Evolutionary conservation across 37 sponge, comb jelly and placozoan genomes (phyloP), one percentile per base, ranked within the genome.

Genomic region (Beroe forskalii): DNA sequence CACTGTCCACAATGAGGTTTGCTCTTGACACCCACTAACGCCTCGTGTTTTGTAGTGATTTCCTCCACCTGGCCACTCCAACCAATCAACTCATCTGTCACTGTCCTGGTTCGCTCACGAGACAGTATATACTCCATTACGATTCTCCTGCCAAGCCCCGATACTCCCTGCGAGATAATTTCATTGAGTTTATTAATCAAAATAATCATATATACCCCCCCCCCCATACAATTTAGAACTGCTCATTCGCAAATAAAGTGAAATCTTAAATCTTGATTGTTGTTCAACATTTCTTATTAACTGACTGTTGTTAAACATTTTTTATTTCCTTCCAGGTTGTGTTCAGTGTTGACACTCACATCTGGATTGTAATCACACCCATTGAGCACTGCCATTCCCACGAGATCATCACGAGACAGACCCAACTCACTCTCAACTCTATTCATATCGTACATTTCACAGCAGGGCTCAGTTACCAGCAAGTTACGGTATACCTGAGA

Each of bases 301-400:
- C n/a, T n/a, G n/a, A n/a, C n/a, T n/a, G n/a, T n/a, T n/a, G n/a
- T n/a, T n/a, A n/a, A n/a, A n/a, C n/a, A n/a, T n/a, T n/a, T n/a
- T n/a, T n/a, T n/a, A n/a, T n/a, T n/a, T n/a, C n/a, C n/a, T n/a
- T n/a, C n/a, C 6, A 12, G 12, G 55, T 12, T 6, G 31, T 22
- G 17, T 28, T 23, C 25, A n/a, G 30, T 64, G 66, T 27, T 28
- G 3, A 22, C 14, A 80, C 86, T 80, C 3, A 80, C 86, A 25
- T 80, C 86, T 20, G 93, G 92, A 41, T 69, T 76, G 76, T 92
- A 95, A 69, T 95, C 95, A 93, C 95, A 95, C 64, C 95, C 95
- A 2, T 92, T 90, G 0, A 95, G 93, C 17, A 95, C 64, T 33
- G 93, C 95, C 67, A 95, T 62, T 3, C 67, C 91, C 0, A 95